Conservation (phyloP, 2,113 vertebrate genomes). For the Mesocricetus auratus region DNA sequence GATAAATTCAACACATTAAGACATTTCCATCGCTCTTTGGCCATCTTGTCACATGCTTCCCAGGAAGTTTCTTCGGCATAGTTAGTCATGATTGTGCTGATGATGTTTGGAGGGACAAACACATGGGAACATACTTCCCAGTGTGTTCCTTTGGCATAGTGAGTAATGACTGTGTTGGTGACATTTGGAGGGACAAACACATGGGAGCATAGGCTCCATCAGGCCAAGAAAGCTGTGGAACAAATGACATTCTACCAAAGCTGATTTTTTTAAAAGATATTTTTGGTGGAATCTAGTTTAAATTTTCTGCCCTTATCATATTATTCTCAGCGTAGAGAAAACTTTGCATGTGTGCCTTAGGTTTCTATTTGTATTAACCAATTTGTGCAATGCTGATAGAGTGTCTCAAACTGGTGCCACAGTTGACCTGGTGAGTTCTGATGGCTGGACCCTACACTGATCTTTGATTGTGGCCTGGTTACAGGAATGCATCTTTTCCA, state of each 20-base stretch:
- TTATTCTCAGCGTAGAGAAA: background rate
- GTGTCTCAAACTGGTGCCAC: background rate
- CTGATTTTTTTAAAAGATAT: background rate
- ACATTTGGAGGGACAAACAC: conserved; percentile 11
- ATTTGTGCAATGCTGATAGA: background rate
- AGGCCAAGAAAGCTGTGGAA: background rate
- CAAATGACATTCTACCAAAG: conserved; percentile 7
- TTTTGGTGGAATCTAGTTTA: background rate
- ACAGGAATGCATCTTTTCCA: background rate
- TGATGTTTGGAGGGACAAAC: conserved; percentile 14
- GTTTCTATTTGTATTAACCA: background rate
- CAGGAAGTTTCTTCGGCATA: background rate
- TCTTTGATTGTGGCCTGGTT: background rate
- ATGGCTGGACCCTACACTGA: background rate
- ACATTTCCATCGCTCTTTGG: background rate
- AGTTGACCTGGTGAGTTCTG: background rate
- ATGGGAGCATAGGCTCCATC: background rate
- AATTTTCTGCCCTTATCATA: background rate
- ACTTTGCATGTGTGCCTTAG: background rate
- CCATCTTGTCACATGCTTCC: background rate
- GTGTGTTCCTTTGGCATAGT: background rate
- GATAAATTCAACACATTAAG: conserved; percentile 4
- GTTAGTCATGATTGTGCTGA: background rate
- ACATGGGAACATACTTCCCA: background rate
- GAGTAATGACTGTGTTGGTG: background rate